These are phyloP conservation scores for Drosophila melanogaster DNA, from an alignment of 1,140 invertebrate species.

Conservation along the genomic window Release_6_plus_ISO1_MT NC_004354.4:17381501-17382000, in stretches of 20 bases:
- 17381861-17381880: background rate
- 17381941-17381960: constrained; percentile 72
- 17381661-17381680: background rate
- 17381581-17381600: background rate
- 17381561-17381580: constrained; percentile 28
- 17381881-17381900: constrained; percentile 62
- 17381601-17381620: background rate
- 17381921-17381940: constrained; percentile 77
- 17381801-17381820: constrained; percentile 5
- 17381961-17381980: too few species aligned
- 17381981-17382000: background rate
- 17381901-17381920: constrained; percentile 83
- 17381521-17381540: constrained; percentile 72
- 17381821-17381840: constrained; percentile 13
- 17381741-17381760: background rate
- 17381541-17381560: constrained; percentile 42
- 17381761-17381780: background rate
- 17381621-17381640: too few species aligned
- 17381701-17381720: too few species aligned
- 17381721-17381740: background rate
- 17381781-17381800: background rate
- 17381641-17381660: too few species aligned
- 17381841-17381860: constrained; percentile 18
- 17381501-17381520: constrained; percentile 35
- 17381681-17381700: too few species aligned